These are phyloP conservation scores for Pseudomyrmex pallidus DNA, from an alignment of 1,140 invertebrate species.

Conservation along the genomic window DNA sequence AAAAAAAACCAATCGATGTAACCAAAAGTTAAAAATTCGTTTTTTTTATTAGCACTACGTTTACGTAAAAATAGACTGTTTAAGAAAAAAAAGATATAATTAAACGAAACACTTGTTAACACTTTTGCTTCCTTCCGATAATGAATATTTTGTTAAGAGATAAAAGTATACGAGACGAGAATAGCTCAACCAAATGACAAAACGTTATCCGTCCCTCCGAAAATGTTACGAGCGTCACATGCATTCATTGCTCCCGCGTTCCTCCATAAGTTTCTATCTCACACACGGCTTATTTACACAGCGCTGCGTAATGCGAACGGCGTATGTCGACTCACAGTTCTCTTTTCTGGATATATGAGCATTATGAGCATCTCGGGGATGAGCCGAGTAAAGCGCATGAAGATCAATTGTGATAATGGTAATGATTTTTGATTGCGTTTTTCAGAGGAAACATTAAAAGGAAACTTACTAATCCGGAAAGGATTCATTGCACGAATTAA, in stretches of 20 bases:
- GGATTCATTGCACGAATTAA: background rate
- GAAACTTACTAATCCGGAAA: background rate
- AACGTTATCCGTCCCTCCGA: constrained; percentile 1
- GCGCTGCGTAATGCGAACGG: constrained; percentile 39
- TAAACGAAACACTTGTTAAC: constrained; percentile 12
- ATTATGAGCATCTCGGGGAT: constrained; percentile 52
- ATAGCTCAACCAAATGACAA: background rate
- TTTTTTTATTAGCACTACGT: background rate
- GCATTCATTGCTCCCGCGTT: constrained; percentile 51
- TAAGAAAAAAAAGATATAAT: background rate
- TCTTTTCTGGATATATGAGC: constrained; percentile 62
- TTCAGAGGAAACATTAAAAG: background rate
- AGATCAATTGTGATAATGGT: constrained; percentile 50
- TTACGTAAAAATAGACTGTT: background rate
- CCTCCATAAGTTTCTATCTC: constrained; percentile 27
- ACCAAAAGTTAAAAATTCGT: constrained; percentile 14
- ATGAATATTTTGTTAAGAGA: background rate
- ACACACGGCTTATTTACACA: constrained; percentile 43
- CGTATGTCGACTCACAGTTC: constrained; percentile 31
- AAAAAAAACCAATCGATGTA: background rate
- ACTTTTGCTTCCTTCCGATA: background rate
- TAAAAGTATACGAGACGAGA: background rate
- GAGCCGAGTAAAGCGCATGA: background rate
- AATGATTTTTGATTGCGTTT: constrained; percentile 47
- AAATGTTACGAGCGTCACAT: constrained; percentile 17